Evolutionary conservation across 1,140 invertebrate species (phyloP), one percentile per base, ranked within the genome.

Genomic region (Lasioglossum albipes): DNA sequence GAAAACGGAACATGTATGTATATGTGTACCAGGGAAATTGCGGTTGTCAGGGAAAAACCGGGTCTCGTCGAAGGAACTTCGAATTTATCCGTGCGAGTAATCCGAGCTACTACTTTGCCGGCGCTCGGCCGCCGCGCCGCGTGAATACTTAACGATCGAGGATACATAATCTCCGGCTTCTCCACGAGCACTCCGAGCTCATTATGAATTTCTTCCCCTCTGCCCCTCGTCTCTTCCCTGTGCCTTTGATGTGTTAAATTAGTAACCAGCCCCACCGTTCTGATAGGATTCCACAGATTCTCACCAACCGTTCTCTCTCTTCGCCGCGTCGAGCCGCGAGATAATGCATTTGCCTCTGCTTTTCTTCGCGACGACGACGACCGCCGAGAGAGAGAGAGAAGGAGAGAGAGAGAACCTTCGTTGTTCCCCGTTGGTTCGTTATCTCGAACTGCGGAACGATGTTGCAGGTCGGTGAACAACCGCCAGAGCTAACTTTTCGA

Each of bases 91-190:
- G 42, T 20, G 65, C 66, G 41, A 69, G 73, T 80, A 84, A 80
- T 79, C 65, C 78, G 41, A 81, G 81, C 49, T 64, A 84, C 41
- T 41, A 20, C 49, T 49, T 49, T 49, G 45, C 45, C 45, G 9
- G 59, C 31, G 41, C 54, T 16, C 36, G 31, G 18, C 7, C 45
- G 42, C 45, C 70, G 22, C 45, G 42, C 45, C 70, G 22, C 59
- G 52, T 84, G 83, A 84, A 79, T 83, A 70, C 41, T 79, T 84
- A 84, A 84, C 82, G 79, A 71, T 31, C 66, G 42, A 6, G 57
- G 71, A 71, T 80, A 71, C 75, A 81, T 78, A 85, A 82, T 84
- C 67, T 70, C 52, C 59, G 20, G 18, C 16, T 36, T 7, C 13
- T 20, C 52, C 16, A 7, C 62, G 12, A 13, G 83, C 57, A 70